Base-by-base conservation (phyloP, 2,888 invertebrate species). In the Apodemia duryi region DNA sequence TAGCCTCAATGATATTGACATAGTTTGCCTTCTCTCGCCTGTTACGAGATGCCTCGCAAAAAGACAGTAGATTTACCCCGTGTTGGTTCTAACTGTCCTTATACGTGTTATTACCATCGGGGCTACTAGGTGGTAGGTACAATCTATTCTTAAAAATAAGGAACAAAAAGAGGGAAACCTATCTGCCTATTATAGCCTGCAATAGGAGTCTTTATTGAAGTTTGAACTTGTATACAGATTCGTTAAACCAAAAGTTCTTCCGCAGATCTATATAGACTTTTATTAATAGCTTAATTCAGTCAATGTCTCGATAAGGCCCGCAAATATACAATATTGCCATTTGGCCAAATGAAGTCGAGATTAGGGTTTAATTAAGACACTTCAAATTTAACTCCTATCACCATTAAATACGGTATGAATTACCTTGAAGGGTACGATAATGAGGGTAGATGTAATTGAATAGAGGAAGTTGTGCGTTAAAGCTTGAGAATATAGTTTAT, bases 251-350 rank as follows among this genome's bases (percentile, higher is more conserved):
- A 54, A n/a, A 54, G 46, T 46, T 46, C 46, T 3, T 5, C 13
- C 46, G 13, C 46, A 46, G 46, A 46, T 1, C 46, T 46, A 11
- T 32, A 13, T 13, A 4, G 29, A 13, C 21, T 32, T 6, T 32
- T 57, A 57, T 57, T 57, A 57, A 57, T 57, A 29, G 57, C 57
- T 57, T 57, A 57, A 57, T 57, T 57, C 57, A 57, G 57, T 57
- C 57, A 57, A 57, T 32, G 57, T 57, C 57, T 32, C 32, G 57
- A 57, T 57, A 57, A 57, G 57, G 57, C 57, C 32, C 57, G 32
- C 57, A 57, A 57, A 57, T 57, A 32, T 57, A 52, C 52, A 28
- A 28, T 52, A 57, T 57, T 32, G 13, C 32, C 11, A 57, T 57
- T 57, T 29, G 29, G 32, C 57, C 57, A 29, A 57, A 57, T 57